Conservation (phyloP, 2,888 invertebrate genomes). For the Noctua janthe region DNA sequence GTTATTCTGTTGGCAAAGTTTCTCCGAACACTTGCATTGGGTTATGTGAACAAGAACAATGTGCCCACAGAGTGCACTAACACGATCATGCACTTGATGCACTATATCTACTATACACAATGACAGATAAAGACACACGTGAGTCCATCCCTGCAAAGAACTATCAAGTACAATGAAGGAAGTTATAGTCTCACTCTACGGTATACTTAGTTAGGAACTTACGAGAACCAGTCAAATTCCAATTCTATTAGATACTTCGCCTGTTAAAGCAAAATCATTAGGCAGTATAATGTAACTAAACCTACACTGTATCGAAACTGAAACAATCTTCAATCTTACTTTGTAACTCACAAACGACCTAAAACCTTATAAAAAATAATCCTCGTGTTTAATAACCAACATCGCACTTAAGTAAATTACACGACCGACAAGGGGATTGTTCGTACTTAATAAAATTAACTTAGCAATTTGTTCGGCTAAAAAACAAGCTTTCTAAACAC, state of each 20-base stretch:
- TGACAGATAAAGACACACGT: background rate
- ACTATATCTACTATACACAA: background rate
- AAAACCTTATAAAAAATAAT: slow-evolving; percentile 5
- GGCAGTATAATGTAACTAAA: background rate
- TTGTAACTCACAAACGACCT: background rate
- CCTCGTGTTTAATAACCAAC: slow-evolving; percentile 24
- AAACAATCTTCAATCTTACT: background rate
- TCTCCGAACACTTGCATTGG: background rate
- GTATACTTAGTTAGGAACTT: background rate
- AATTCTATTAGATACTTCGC: background rate
- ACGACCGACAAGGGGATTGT: slow-evolving; percentile 44
- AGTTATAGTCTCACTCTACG: background rate
- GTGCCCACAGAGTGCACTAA: background rate
- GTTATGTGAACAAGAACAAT: background rate
- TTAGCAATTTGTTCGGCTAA: slow-evolving; percentile 59
- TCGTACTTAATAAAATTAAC: slow-evolving; percentile 66
- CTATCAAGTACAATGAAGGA: background rate
- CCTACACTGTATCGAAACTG: background rate
- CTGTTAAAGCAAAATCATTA: background rate
- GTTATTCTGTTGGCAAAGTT: background rate
- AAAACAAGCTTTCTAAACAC: slow-evolving; percentile 62
- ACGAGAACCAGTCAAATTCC: background rate
- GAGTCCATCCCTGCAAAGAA: background rate
- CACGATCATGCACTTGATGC: background rate
- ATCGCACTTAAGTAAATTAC: slow-evolving; percentile 59